These are phyloP conservation scores for Gallinago nigripennis DNA, from an alignment of 2,797 vertebrate species.

Conservation along the genomic window DNA sequence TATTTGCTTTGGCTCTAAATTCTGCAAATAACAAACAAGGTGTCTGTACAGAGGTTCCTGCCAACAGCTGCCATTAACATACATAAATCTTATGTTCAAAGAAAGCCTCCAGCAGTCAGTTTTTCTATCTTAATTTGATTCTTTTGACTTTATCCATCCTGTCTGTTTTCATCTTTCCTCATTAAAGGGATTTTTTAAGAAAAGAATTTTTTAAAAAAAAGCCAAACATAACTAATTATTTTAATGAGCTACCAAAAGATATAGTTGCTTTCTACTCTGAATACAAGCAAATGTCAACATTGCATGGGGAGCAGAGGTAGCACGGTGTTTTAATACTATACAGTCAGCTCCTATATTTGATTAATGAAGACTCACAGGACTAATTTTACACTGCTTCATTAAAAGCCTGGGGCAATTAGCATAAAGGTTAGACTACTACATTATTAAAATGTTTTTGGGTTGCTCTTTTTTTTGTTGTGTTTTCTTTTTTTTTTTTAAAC, in stretches of 20 bases:
- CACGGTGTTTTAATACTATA: slow-evolving; percentile 18
- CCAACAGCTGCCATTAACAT: slow-evolving; percentile 43
- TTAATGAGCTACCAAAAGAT: slow-evolving; percentile 54
- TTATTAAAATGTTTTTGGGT: slow-evolving; percentile 11
- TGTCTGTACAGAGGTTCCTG: slow-evolving; percentile 37
- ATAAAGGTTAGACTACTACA: slow-evolving; percentile 59
- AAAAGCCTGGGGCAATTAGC: slow-evolving; percentile 63
- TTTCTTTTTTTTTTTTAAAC: not conserved
- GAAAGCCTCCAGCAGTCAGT: slow-evolving; percentile 50
- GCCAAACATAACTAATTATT: slow-evolving; percentile 62
- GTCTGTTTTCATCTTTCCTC: slow-evolving; percentile 61
- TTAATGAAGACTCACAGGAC: slow-evolving; percentile 70
- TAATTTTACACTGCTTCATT: slow-evolving; percentile 64
- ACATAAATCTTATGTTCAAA: slow-evolving; percentile 50
- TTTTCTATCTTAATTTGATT: slow-evolving; percentile 63
- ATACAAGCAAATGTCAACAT: slow-evolving; percentile 61
- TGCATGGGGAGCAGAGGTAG: slow-evolving; percentile 41
- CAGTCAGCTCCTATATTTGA: slow-evolving; percentile 54
- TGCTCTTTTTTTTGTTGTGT: not conserved
- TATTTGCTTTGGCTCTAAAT: not conserved
- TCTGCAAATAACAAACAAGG: slow-evolving; percentile 44
- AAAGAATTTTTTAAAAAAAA: not conserved
- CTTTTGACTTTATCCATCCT: slow-evolving; percentile 51
- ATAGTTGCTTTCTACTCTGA: slow-evolving; percentile 23
- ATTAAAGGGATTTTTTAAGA: slow-evolving; percentile 56